Evolutionary conservation across 2,113 vertebrate species (phyloP).

Genomic region (Oxygymnocypris stewartii): DNA sequence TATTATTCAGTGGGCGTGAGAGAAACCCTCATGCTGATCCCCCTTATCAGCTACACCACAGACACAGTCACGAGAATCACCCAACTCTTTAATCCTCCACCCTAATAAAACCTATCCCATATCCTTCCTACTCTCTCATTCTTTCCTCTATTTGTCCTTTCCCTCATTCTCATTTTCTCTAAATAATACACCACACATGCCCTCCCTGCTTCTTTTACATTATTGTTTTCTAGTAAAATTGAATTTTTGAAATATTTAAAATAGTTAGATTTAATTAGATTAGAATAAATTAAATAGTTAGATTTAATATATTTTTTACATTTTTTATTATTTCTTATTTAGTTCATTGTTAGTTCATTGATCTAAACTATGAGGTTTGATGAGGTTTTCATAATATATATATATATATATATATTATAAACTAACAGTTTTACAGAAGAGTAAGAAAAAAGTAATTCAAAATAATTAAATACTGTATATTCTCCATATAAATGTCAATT

Average conservation of each 20-base stretch:
- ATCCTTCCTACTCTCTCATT: background rate
- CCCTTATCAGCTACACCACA: slow-evolving; percentile 67
- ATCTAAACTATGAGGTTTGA: background rate
- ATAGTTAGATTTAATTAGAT: background rate
- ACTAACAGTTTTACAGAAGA: too few relatives aligned
- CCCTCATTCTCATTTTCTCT: background rate
- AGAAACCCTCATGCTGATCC: slow-evolving; percentile 51
- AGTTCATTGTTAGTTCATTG: too few relatives aligned
- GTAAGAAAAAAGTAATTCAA: too few relatives aligned
- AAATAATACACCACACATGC: background rate
- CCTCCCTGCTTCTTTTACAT: background rate
- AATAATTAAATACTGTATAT: background rate
- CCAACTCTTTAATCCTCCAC: slow-evolving; percentile 31
- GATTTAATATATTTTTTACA: background rate
- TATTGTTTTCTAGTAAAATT: background rate
- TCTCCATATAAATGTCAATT: background rate
- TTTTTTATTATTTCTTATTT: background rate
- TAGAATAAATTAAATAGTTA: background rate
- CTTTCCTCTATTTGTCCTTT: background rate
- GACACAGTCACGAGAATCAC: slow-evolving; percentile 56
- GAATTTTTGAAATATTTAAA: too few relatives aligned
- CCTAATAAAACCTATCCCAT: slow-evolving; percentile 19
- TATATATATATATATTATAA: too few relatives aligned
- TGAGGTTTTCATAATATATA: background rate
- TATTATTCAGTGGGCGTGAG: slow-evolving; percentile 25